A percentile compares a stretch with the other conserved stretches of the same genome.
These are phyloP conservation scores for Peromyscus melanophrys DNA, from an alignment of 2,797 vertebrate genomes.

Conservation along the genomic window DNA sequence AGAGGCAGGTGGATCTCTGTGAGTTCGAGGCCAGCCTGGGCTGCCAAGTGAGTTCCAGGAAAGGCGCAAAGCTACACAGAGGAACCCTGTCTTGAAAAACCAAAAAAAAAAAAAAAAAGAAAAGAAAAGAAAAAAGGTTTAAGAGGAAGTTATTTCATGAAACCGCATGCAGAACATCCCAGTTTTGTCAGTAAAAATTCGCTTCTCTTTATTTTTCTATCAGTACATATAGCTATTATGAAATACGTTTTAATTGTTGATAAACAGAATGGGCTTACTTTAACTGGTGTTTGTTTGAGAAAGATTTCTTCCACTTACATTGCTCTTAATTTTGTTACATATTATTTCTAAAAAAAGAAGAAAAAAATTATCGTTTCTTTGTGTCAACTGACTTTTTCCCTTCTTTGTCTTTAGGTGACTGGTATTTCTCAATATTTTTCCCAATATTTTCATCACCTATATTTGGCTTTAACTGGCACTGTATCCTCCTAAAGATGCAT, in stretches of 20 bases:
- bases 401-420: not conserved
- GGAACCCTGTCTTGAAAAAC: no score
- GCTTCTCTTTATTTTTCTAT: not conserved
- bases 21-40: no score
- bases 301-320: not conserved
- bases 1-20: no score
- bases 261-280: not conserved
- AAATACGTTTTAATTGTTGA: conserved; percentile 33
- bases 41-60: no score
- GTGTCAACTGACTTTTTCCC: not conserved
- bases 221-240: not conserved
- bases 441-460: not conserved
- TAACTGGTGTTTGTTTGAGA: not conserved
- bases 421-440: not conserved
- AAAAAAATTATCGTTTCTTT: not conserved
- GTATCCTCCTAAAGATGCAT: not conserved
- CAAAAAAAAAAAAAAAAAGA: no score
- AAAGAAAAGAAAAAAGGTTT: not conserved
- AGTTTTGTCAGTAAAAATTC: not conserved
- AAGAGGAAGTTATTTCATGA: not conserved
- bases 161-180: not conserved
- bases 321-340: not conserved
- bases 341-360: not conserved
- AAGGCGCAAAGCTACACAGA: no score
- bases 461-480: not conserved